Evolutionary conservation across 2,797 vertebrate species (phyloP).

Genomic region (Valencia hispanica): DNA sequence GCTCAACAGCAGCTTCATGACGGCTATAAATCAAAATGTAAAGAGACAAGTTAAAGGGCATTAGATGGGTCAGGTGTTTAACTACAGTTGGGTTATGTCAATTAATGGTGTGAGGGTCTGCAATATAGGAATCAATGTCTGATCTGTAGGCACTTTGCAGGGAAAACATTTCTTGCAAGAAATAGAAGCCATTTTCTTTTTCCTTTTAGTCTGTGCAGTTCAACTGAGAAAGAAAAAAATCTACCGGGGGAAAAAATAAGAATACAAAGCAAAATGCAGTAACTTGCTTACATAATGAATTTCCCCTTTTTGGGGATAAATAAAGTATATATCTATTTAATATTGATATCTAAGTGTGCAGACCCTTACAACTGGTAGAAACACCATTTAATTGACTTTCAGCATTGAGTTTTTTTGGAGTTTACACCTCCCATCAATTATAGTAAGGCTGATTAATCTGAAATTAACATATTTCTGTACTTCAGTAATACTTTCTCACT

Average conservation of each 20-base stretch:
- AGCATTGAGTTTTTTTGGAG: background rate
- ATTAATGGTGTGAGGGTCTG: conserved; percentile 61
- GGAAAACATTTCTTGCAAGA: conserved; percentile 12
- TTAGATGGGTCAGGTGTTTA: conserved; percentile 74
- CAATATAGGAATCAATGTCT: conserved; percentile 45
- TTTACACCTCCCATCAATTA: background rate
- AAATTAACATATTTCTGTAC: background rate
- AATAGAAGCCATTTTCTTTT: background rate
- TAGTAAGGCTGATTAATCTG: background rate
- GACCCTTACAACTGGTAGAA: background rate
- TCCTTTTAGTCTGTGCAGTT: background rate
- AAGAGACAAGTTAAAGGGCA: conserved; percentile 64
- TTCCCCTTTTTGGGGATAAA: too few relatives aligned
- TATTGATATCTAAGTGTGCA: too few relatives aligned
- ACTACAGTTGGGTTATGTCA: conserved; percentile 69
- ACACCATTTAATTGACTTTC: background rate
- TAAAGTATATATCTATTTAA: too few relatives aligned
- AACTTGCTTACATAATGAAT: background rate
- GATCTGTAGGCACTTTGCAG: conserved; percentile 22
- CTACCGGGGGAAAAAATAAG: background rate
- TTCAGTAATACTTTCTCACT: background rate
- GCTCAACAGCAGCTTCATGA: conserved; percentile 63
- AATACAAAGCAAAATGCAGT: background rate
- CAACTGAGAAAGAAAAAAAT: background rate
- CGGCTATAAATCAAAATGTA: conserved; percentile 72